Conservation (phyloP, 2,888 invertebrate genomes). For the Nebria salina region DNA sequence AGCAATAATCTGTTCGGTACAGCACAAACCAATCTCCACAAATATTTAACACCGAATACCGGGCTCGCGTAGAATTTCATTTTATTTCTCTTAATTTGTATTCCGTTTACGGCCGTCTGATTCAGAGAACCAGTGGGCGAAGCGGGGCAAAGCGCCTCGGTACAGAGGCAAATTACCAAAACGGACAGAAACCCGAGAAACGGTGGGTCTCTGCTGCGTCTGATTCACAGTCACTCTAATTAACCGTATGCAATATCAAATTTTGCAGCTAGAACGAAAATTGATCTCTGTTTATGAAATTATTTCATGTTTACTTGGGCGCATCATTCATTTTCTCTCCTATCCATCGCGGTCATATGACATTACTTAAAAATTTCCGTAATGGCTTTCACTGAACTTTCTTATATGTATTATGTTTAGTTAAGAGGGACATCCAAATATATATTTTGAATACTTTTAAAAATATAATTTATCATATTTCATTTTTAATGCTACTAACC, state of each 20-base stretch:
- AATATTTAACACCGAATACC: slow-evolving; percentile 39
- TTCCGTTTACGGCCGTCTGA: slow-evolving; percentile 44
- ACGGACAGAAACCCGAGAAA: not conserved
- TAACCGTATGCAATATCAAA: not conserved
- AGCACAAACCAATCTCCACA: slow-evolving; percentile 30
- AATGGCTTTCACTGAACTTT: no score
- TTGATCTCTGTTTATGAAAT: not conserved
- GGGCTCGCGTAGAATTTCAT: slow-evolving; percentile 33
- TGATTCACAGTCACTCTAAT: not conserved
- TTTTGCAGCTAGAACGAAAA: not conserved
- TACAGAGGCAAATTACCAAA: slow-evolving; percentile 22
- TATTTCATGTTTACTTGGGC: not conserved
- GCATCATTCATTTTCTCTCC: not conserved
- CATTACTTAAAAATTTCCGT: no score
- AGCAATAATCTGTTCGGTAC: not conserved
- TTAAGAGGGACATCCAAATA: no score
- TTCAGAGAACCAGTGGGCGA: slow-evolving; percentile 26
- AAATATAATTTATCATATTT: no score
- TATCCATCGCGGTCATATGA: no score
- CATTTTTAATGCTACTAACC: no score
- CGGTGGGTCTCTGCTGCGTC: not conserved
- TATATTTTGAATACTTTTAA: no score
- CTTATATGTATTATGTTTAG: no score
- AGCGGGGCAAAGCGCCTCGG: not conserved
- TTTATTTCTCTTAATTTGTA: slow-evolving; percentile 46